A percentile compares a stretch with the other conserved stretches of the same genome.
phyloP scores from a whole-genome alignment of 2,888 invertebrate species.

The Ectemnius lituratus region DNA sequence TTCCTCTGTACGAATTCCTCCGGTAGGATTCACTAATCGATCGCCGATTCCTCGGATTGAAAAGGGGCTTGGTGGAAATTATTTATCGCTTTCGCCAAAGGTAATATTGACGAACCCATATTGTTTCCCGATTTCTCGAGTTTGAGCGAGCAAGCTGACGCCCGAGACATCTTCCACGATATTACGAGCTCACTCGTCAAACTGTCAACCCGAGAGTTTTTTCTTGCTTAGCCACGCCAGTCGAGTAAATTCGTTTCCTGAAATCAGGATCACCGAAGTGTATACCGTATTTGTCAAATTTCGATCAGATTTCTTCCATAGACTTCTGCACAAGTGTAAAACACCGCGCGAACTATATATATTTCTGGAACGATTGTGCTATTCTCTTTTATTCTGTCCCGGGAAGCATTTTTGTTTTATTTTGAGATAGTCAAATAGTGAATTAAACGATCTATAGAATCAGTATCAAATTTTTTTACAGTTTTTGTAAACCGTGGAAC shows the following conservation, averaged over 20 bases:
- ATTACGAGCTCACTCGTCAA: slow-evolving; percentile 35
- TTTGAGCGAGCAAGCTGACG: background rate
- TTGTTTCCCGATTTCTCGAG: background rate
- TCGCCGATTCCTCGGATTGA: no score
- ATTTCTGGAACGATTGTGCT: no score
- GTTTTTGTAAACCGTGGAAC: no score
- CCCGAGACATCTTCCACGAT: slow-evolving; percentile 17
- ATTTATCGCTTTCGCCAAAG: background rate
- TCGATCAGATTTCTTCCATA: no score
- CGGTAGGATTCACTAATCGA: background rate
- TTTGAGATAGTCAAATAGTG: no score
- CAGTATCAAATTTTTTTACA: no score
- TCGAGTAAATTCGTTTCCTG: slow-evolving; percentile 36
- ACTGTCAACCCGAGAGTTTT: slow-evolving; percentile 33
- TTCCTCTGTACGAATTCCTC: no score
- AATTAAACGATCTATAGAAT: no score
- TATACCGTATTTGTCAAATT: slow-evolving; percentile 4
- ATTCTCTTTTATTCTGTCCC: no score
- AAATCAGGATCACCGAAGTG: slow-evolving; percentile 9
- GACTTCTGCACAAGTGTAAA: no score
- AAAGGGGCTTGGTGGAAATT: background rate
- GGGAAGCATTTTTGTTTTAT: no score
- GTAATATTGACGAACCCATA: background rate
- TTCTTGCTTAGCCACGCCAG: slow-evolving; percentile 17
- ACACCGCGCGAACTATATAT: no score